phyloP scores from a whole-genome alignment of 1,140 invertebrate species.

The Frieseomelitta varia region DNA sequence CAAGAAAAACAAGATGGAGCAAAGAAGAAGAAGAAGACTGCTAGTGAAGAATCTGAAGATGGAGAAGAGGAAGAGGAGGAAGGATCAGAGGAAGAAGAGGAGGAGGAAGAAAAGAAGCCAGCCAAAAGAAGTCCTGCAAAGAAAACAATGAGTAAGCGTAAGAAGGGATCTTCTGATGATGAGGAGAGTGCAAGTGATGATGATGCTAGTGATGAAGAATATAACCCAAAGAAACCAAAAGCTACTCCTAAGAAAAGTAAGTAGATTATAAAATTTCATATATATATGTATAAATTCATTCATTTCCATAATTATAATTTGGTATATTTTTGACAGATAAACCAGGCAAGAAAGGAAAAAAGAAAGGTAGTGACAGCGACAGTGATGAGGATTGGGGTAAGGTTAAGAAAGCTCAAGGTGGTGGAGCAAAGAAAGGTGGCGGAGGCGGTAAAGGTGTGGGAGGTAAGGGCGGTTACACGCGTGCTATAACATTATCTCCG shows the following conservation, averaged over 20 bases:
- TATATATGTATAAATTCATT: not conserved
- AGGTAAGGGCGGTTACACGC: conserved; percentile 91
- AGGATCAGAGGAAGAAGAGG: conserved; percentile 83
- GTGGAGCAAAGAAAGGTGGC: conserved; percentile 81
- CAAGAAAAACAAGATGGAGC: conserved; percentile 84
- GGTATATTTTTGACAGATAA: conserved; percentile 64
- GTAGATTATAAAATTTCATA: too few species aligned
- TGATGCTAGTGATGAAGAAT: conserved; percentile 87
- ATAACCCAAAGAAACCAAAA: conserved; percentile 85
- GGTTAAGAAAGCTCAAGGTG: conserved; percentile 82
- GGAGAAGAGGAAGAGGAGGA: conserved; percentile 85
- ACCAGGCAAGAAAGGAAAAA: conserved; percentile 85
- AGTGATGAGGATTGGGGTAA: conserved; percentile 91
- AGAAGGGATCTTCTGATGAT: conserved; percentile 84
- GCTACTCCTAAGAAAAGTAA: conserved; percentile 78
- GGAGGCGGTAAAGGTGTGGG: conserved; percentile 81
- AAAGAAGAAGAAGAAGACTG: conserved; percentile 82
- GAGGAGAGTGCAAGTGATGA: conserved; percentile 85
- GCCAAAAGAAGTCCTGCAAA: conserved; percentile 83
- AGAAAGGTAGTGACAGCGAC: conserved; percentile 89
- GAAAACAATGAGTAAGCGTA: conserved; percentile 81
- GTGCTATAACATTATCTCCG: conserved; percentile 91
- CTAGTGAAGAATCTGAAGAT: conserved; percentile 83
- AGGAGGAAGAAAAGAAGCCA: conserved; percentile 85
- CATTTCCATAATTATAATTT: not conserved